Conservation (phyloP, 1,140 invertebrate genomes). For the Drosophila murphyi region DNA sequence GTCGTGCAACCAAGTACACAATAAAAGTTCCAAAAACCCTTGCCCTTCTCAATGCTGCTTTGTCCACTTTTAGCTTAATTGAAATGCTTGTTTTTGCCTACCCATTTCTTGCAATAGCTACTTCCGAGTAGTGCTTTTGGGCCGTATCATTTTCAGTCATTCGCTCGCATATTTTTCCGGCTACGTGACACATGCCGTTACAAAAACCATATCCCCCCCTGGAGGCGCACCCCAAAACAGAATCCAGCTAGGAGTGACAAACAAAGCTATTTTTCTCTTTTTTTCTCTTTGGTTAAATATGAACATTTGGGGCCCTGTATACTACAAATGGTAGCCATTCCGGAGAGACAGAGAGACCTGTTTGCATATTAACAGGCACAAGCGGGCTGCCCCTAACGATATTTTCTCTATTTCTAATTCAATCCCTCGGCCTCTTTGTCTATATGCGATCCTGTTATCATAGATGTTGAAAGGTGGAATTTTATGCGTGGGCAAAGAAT, state of each 20-base stretch:
- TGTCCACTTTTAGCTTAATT: slow-evolving; percentile 67
- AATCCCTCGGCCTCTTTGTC: not conserved
- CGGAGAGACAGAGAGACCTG: slow-evolving; percentile 20
- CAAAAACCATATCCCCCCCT: slow-evolving; percentile 7
- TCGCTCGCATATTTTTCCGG: slow-evolving; percentile 65
- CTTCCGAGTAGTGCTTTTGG: slow-evolving; percentile 37
- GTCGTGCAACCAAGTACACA: not conserved
- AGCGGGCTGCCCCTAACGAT: slow-evolving; percentile 15
- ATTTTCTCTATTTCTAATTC: not conserved
- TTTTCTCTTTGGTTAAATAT: slow-evolving; percentile 61
- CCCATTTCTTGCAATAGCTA: slow-evolving; percentile 24
- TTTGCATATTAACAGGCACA: slow-evolving; percentile 40
- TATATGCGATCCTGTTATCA: not conserved
- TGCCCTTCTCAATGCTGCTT: not conserved
- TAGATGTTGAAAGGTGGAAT: slow-evolving; percentile 24
- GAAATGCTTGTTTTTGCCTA: slow-evolving; percentile 59
- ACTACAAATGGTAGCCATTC: slow-evolving; percentile 55
- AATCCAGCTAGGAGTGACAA: slow-evolving; percentile 37
- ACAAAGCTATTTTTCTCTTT: slow-evolving; percentile 72
- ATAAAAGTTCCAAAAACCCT: slow-evolving; percentile 6
- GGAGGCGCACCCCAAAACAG: slow-evolving; percentile 14
- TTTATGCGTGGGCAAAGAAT: slow-evolving; percentile 53
- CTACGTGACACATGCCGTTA: slow-evolving; percentile 75
- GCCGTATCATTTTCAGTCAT: slow-evolving; percentile 63
- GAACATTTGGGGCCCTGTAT: slow-evolving; percentile 54